Conservation (phyloP, 2,888 invertebrate species). For the Eupsilia transversa region DNA sequence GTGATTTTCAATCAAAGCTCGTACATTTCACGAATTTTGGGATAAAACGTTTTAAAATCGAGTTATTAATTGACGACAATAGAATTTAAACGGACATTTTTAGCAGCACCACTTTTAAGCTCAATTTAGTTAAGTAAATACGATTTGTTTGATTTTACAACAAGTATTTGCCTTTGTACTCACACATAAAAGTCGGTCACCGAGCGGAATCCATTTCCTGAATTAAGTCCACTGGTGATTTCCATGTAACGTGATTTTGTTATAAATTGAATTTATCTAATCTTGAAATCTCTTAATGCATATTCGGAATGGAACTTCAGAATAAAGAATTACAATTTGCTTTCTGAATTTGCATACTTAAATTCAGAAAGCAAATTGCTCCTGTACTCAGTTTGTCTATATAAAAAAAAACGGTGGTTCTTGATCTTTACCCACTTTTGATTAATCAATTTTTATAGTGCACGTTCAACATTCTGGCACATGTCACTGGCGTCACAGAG, state of each 20-base stretch:
- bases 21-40: not conserved
- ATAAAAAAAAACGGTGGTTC: not conserved
- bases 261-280: slow-evolving; percentile 33
- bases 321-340: slow-evolving; percentile 1
- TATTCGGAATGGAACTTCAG: slow-evolving; percentile 9
- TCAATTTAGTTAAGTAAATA: not conserved
- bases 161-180: not conserved
- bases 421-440: not conserved
- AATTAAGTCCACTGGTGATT: slow-evolving; percentile 36
- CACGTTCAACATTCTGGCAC: not conserved
- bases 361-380: not conserved
- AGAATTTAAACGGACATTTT: not conserved
- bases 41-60: not conserved
- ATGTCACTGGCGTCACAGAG: not conserved
- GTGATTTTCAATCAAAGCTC: slow-evolving; percentile 9
- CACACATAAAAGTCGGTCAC: slow-evolving; percentile 21
- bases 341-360: not conserved
- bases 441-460: not conserved
- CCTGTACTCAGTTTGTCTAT: not conserved
- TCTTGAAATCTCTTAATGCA: slow-evolving; percentile 36
- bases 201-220: slow-evolving; percentile 23
- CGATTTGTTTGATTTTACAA: slow-evolving; percentile 8
- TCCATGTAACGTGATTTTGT: slow-evolving; percentile 21
- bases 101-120: not conserved
- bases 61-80: not conserved